Percentiles rank a stretch among this genome's conserved stretches.
Conservation (phyloP, 2,113 vertebrate genomes). For the Craseonycteris thonglongyai region DNA sequence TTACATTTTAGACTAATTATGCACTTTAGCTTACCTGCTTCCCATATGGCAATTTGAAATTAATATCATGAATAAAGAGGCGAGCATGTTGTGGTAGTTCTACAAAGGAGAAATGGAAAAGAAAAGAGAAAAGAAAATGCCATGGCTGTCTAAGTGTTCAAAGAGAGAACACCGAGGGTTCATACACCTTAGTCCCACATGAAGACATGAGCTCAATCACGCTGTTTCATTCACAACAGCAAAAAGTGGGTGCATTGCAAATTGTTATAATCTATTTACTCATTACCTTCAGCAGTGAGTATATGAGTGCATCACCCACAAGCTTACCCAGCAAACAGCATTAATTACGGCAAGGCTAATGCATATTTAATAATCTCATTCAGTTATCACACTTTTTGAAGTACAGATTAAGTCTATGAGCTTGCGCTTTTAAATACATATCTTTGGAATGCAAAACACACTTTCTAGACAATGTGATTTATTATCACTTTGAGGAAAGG, state of each 20-base stretch:
- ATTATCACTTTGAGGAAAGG: background rate
- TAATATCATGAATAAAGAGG: background rate
- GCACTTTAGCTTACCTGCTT: background rate
- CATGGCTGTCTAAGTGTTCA: background rate
- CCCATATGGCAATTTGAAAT: background rate
- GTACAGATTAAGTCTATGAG: background rate
- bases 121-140: background rate
- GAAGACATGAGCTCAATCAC: background rate
- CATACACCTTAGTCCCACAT: background rate
- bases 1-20: background rate
- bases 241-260: background rate
- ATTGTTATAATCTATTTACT: background rate
- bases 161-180: too few species aligned
- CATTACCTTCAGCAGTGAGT: background rate
- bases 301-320: background rate
- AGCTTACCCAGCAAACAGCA: background rate
- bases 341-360: background rate
- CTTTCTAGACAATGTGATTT: constrained; percentile 46
- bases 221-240: background rate
- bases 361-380: constrained; percentile 40
- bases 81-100: background rate
- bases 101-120: background rate
- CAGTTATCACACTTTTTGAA: background rate
- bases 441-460: constrained; percentile 4
- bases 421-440: background rate